Base-by-base conservation (phyloP, 2,113 vertebrate genomes). In the Hirundichthys speculiger region DNA sequence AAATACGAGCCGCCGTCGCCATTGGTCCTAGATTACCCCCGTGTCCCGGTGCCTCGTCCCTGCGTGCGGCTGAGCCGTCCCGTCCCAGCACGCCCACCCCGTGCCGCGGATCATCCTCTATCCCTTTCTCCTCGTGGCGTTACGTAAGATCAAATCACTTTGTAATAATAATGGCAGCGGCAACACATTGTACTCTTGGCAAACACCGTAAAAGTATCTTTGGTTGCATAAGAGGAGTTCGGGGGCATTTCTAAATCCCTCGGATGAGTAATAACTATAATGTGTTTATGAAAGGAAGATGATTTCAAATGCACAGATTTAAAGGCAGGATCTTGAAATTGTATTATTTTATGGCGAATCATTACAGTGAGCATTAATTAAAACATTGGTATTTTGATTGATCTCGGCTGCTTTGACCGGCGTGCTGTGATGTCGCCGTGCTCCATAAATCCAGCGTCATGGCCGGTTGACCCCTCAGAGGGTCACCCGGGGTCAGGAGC, bases 91-190 rank as follows among this genome's bases (percentile, higher is more conserved):
- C 20, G 41, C 14, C 21, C 6, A 19, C 21, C 16, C 16, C 12
- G 1, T 45, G 15, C 54, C 57, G 76, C 54, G 56, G 69, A 34
- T 73, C 68, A 74, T 70, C 80, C 82, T 64, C 62, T 64, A 30
- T 64, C 80, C 63, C 39, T 54, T 75, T 80, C 65, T 69, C 63
- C 66, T 68, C 64, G 19, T 64, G 43, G 42, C 21, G 57, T 86
- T 90, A 86, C 64, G 69, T 85, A 89, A 88, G n/a, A 73, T 12
- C 49, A 80, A 50, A 87, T 80, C 67, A 42, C 51, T 77, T 48
- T 56, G 45, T 53, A 82, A 75, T 73, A 82, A 75, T 73, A 82
- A 80, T 73, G 57, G 66, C 73, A 64, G 57, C 34, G 50, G 67
- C 38, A 53, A 63, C 57, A 82, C 53, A 64, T 49, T 70, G 55